phyloP scores from a whole-genome alignment of 2,113 vertebrate genomes.

The Dasyornis broadbenti region DNA sequence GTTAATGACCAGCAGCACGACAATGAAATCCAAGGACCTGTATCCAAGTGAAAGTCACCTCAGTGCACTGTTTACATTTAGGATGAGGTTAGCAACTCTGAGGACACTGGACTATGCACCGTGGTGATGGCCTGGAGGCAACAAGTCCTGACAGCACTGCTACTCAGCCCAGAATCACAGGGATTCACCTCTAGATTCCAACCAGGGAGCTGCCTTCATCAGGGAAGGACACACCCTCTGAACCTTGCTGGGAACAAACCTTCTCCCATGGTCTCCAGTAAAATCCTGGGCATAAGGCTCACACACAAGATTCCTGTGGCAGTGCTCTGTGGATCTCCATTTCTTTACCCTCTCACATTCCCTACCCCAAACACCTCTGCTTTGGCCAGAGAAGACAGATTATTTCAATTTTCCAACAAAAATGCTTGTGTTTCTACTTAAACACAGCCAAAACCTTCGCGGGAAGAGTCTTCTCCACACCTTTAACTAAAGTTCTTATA shows the following conservation, averaged over 20 bases:
- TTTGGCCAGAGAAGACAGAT: background rate
- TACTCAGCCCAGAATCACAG: accelerated
- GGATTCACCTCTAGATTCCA: background rate
- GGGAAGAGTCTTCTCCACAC: accelerated
- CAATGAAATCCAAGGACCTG: background rate
- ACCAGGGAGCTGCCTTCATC: background rate
- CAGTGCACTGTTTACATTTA: background rate
- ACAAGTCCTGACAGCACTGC: background rate
- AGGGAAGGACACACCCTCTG: background rate
- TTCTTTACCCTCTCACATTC: background rate
- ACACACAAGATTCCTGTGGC: background rate
- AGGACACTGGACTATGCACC: background rate
- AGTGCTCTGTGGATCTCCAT: background rate
- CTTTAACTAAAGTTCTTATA: accelerated
- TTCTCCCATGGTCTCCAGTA: background rate
- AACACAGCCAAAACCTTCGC: background rate
- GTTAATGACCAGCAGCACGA: background rate
- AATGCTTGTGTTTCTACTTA: background rate
- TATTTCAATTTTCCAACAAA: background rate
- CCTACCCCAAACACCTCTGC: background rate
- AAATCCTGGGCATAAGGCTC: background rate
- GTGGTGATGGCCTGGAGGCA: background rate
- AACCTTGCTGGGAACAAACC: background rate
- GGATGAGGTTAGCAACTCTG: background rate
- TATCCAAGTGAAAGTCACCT: background rate